Evolutionary conservation across 2,888 invertebrate species (phyloP), one percentile per base, ranked within the genome.

Genomic region (Molorchus minor): DNA sequence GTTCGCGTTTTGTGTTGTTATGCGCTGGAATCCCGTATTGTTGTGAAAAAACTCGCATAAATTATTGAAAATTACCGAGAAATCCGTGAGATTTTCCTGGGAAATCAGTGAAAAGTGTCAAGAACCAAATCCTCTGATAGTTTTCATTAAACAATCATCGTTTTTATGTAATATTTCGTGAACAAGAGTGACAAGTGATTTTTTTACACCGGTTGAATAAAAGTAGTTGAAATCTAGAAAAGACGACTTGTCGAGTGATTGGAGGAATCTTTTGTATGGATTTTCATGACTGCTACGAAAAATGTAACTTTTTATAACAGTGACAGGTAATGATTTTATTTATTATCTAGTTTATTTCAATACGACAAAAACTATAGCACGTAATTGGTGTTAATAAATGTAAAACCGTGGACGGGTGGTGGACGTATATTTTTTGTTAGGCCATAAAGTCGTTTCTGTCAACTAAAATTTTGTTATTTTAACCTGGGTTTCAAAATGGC

Each of bases 401-500:
- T n/a, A n/a, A n/a, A n/a, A n/a, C n/a, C n/a, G n/a, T n/a, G n/a
- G n/a, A n/a, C n/a, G n/a, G n/a, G n/a, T n/a, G n/a, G n/a, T n/a
- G n/a, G n/a, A n/a, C n/a, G n/a, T n/a, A n/a, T n/a, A n/a, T n/a
- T n/a, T n/a, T n/a, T n/a, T n/a, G n/a, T n/a, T n/a, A n/a, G n/a
- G n/a, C n/a, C n/a, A n/a, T n/a, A n/a, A n/a, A 53, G 30, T 35
- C 15, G 44, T 36, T 44, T 30, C 44, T 36, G 35, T 54, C 35
- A 20, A 29, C 20, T 25, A 20, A 40, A 40, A 40, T 46, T n/a
- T n/a, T n/a, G n/a, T n/a, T 61, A 52, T 51, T 57, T 54, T 58
- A 58, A 65, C 62, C 62, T 56, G 58, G 41, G 53, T 58, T 60
- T 56, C 65, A 65, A 65, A 62, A 65, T 65, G 65, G 65, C 65